These are phyloP conservation scores for Engystomops pustulosus DNA, from an alignment of 2,113 vertebrate species.

Conservation along the genomic window DNA sequence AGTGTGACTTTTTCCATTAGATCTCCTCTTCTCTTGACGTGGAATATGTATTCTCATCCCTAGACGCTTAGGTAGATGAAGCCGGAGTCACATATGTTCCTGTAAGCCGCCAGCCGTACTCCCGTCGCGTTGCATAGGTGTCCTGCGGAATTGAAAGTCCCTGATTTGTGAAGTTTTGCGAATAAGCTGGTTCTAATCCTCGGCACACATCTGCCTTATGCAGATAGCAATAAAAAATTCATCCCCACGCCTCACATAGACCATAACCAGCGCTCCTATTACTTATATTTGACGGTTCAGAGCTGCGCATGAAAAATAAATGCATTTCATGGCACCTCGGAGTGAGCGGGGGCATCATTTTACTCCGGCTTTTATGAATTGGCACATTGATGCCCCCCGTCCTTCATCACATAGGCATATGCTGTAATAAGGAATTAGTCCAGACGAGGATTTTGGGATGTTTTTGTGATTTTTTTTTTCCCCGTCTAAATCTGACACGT, in stretches of 20 bases:
- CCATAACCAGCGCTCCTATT: slow-evolving; percentile 35
- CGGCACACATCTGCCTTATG: slow-evolving; percentile 40
- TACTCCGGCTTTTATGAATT: slow-evolving; percentile 7
- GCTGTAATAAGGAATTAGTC: slow-evolving; percentile 17
- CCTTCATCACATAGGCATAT: neutral
- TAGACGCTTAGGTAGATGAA: neutral
- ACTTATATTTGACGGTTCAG: slow-evolving; percentile 27
- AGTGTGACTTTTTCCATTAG: no score
- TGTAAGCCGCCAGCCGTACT: neutral
- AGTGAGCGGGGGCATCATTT: slow-evolving; percentile 14
- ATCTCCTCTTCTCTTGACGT: no score
- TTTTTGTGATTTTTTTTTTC: no score
- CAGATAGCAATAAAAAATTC: slow-evolving; percentile 48
- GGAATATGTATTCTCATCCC: no score
- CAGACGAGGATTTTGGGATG: neutral
- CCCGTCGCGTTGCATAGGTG: neutral
- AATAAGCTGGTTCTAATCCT: slow-evolving; percentile 30
- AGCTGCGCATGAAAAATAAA: slow-evolving; percentile 36
- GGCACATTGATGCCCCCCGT: neutral
- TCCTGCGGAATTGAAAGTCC: slow-evolving; percentile 11
- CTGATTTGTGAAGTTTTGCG: slow-evolving; percentile 32
- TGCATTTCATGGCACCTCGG: slow-evolving; percentile 20
- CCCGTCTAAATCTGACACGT: neutral
- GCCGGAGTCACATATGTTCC: neutral
- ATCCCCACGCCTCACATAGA: slow-evolving; percentile 1